These are phyloP conservation scores for Allophyes oxyacanthae DNA, from an alignment of 2,888 invertebrate genomes.

Conservation along the genomic window DNA sequence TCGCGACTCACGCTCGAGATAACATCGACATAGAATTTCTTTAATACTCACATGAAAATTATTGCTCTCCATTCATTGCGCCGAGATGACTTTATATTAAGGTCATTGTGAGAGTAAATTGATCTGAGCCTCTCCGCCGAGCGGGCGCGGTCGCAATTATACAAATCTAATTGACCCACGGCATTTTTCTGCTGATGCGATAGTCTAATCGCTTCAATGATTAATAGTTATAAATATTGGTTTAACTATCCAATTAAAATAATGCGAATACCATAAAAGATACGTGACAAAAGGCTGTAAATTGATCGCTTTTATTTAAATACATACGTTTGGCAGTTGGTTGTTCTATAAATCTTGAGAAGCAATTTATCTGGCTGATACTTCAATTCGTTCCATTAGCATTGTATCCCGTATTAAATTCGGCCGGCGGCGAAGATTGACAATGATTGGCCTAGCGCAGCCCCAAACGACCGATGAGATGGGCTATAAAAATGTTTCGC, in stretches of 20 bases:
- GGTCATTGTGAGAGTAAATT: slow-evolving; percentile 86
- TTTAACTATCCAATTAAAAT: slow-evolving; percentile 53
- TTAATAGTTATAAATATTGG: slow-evolving; percentile 55
- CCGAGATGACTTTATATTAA: slow-evolving; percentile 83
- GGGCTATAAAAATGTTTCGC: slow-evolving; percentile 85
- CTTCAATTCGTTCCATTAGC: slow-evolving; percentile 82
- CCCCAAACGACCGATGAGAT: slow-evolving; percentile 80
- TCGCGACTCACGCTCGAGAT: slow-evolving; percentile 85
- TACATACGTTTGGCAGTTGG: slow-evolving; percentile 69
- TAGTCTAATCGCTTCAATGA: slow-evolving; percentile 52
- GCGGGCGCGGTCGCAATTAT: slow-evolving; percentile 74
- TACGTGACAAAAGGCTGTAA: slow-evolving; percentile 61
- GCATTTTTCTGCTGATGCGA: slow-evolving; percentile 61
- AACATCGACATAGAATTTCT: slow-evolving; percentile 85
- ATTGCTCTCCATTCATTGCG: slow-evolving; percentile 76
- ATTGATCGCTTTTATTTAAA: slow-evolving; percentile 66
- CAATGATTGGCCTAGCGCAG: slow-evolving; percentile 81
- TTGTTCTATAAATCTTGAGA: slow-evolving; percentile 79
- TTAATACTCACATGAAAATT: slow-evolving; percentile 83
- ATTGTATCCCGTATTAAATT: slow-evolving; percentile 80
- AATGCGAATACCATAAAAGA: slow-evolving; percentile 34
- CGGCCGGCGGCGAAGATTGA: slow-evolving; percentile 77
- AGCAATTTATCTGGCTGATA: slow-evolving; percentile 77
- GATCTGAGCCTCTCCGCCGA: slow-evolving; percentile 74
- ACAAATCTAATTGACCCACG: slow-evolving; percentile 65